phyloP scores from a whole-genome alignment of 2,113 vertebrate species.

The Otis tarda region DNA sequence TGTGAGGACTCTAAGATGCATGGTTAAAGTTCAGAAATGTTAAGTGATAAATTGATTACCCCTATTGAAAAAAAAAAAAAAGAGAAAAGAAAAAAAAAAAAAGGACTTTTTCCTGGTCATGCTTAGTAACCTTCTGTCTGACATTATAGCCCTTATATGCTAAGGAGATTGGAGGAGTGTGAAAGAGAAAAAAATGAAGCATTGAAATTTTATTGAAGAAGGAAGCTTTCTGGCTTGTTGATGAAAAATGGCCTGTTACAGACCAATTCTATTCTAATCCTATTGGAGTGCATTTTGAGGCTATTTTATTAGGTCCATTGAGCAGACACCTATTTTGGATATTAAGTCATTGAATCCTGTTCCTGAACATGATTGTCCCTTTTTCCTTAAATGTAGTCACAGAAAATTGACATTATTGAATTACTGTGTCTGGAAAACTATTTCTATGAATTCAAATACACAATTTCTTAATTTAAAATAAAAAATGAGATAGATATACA shows the following conservation, averaged over 20 bases:
- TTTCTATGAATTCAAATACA: conserved; percentile 32
- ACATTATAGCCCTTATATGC: background rate
- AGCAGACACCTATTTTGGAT: background rate
- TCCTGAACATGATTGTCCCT: background rate
- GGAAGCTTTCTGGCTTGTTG: background rate
- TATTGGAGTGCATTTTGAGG: background rate
- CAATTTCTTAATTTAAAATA: conserved; percentile 39
- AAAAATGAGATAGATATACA: conserved; percentile 30
- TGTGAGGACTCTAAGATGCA: background rate
- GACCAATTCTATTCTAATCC: background rate
- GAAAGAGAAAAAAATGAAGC: background rate
- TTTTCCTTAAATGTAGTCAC: background rate
- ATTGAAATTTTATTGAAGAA: background rate
- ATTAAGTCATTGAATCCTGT: conserved; percentile 21
- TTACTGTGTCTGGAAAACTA: conserved; percentile 1
- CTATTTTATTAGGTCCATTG: background rate
- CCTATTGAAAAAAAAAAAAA: background rate
- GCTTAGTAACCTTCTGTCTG: background rate
- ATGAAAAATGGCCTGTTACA: conserved; percentile 1
- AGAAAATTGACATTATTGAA: conserved; percentile 41
- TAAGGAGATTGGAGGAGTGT: background rate
- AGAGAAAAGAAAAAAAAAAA: too few species aligned
- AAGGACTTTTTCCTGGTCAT: background rate
- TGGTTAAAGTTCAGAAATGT: background rate
- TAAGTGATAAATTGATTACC: background rate